Conservation (phyloP, 2,797 vertebrate genomes). For the Ambastaia sidthimunki region DNA sequence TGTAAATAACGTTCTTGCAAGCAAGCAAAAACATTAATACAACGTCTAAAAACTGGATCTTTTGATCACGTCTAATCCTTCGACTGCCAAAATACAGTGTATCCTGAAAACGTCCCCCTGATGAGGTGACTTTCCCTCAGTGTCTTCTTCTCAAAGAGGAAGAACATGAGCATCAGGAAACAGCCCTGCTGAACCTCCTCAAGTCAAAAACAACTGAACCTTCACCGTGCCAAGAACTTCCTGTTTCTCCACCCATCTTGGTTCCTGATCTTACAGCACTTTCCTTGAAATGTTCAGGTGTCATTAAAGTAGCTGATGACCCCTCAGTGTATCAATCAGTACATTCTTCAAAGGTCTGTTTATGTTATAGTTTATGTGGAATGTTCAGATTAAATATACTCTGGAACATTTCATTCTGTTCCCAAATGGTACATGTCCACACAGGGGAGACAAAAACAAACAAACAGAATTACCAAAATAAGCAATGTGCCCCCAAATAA, state of each 20-base stretch:
- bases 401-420: constrained; percentile 47
- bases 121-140: constrained; percentile 27
- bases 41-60: too few species aligned
- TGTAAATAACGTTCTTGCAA: too few species aligned
- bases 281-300: constrained; percentile 48
- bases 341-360: constrained; percentile 56
- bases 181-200: constrained; percentile 37
- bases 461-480: constrained; percentile 53
- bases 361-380: constrained; percentile 71
- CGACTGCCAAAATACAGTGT: too few species aligned
- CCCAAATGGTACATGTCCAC: constrained; percentile 56
- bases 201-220: constrained; percentile 38
- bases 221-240: constrained; percentile 13
- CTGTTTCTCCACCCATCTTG: constrained; percentile 41
- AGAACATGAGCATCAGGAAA: constrained; percentile 66
- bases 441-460: constrained; percentile 28
- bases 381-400: constrained; percentile 70
- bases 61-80: too few species aligned
- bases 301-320: not conserved
- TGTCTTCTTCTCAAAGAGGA: constrained; percentile 57
- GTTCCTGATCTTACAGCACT: constrained; percentile 30
- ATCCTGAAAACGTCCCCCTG: too few species aligned
- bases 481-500: constrained; percentile 45
- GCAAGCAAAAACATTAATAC: too few species aligned
- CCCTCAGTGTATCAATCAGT: too few species aligned